A percentile compares a stretch with the other conserved stretches of the same genome.
Evolutionary conservation across 1,140 invertebrate species (phyloP).

Genomic region (Platyscapa corneri): DNA sequence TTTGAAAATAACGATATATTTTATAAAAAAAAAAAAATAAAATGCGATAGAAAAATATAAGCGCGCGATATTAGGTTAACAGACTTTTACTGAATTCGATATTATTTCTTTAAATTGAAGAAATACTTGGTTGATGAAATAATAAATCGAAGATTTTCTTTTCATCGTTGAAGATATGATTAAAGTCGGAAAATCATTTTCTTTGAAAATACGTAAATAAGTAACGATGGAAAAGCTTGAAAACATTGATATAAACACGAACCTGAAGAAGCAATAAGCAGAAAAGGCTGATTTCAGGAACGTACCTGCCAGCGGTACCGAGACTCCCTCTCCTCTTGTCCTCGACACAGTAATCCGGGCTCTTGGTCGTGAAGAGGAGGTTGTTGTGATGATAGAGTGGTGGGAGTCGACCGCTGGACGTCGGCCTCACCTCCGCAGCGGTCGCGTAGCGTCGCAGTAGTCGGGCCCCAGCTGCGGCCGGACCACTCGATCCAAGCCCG

Average conservation of each 20-base stretch:
- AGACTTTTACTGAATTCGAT: too few relatives aligned
- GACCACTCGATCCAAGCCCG: conserved; percentile 73
- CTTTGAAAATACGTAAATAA: too few relatives aligned
- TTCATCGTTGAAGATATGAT: too few relatives aligned
- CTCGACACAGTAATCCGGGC: conserved; percentile 80
- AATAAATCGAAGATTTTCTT: too few relatives aligned
- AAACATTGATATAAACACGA: too few relatives aligned
- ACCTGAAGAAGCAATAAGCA: too few relatives aligned
- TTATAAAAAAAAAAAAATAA: background rate
- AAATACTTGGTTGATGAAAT: too few relatives aligned
- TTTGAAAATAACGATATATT: background rate
- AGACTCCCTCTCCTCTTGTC: conserved; percentile 78
- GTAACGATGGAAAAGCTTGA: too few relatives aligned
- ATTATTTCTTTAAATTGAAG: too few relatives aligned
- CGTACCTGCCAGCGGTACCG: conserved; percentile 79
- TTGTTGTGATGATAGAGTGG: conserved; percentile 74
- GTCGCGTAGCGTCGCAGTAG: conserved; percentile 71
- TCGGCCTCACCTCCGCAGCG: conserved; percentile 70
- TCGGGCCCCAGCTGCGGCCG: conserved; percentile 69
- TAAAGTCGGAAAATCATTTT: too few relatives aligned
- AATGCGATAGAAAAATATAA: too few relatives aligned
- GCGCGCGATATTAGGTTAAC: too few relatives aligned
- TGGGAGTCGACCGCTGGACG: conserved; percentile 67
- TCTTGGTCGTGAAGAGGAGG: conserved; percentile 80
- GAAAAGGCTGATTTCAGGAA: background rate